A percentile compares a stretch with the other conserved stretches of the same genome.
Evolutionary conservation across 2,113 vertebrate species (phyloP).

Genomic region (Regulus satrapa): DNA sequence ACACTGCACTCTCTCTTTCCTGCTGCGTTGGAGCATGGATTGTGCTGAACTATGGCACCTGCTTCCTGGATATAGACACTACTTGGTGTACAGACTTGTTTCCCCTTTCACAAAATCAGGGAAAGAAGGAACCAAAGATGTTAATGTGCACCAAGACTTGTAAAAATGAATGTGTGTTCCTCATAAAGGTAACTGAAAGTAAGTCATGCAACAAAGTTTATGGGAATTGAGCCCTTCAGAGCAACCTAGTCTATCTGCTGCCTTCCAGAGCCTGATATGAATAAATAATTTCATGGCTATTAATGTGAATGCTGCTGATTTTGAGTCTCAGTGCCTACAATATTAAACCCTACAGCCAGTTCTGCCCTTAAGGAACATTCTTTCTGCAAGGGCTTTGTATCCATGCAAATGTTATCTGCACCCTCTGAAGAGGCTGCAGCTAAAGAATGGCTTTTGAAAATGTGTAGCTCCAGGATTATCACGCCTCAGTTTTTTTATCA

Average conservation of each 20-base stretch:
- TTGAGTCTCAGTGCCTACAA: background rate
- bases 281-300: conserved; percentile 45
- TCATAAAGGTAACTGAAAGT: background rate
- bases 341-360: conserved; percentile 16
- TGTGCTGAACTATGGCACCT: background rate
- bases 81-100: background rate
- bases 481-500: background rate
- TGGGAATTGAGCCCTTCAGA: background rate
- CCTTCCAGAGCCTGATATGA: background rate
- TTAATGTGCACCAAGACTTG: background rate
- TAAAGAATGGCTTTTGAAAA: conserved; percentile 50
- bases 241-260: background rate
- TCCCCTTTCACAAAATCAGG: background rate
- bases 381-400: conserved; percentile 34
- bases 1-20: rapidly evolving
- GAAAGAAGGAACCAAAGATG: background rate
- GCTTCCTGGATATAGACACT: background rate
- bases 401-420: conserved; percentile 41
- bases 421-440: conserved; percentile 29
- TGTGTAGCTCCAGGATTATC: conserved; percentile 2
- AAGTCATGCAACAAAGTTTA: background rate
- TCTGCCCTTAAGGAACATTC: conserved; percentile 20
- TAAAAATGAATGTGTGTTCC: background rate
- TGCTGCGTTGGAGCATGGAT: background rate
- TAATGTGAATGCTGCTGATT: conserved; percentile 23